Conservation (phyloP, 2,888 invertebrate species). For the Archaeoteleia sp. region DNA sequence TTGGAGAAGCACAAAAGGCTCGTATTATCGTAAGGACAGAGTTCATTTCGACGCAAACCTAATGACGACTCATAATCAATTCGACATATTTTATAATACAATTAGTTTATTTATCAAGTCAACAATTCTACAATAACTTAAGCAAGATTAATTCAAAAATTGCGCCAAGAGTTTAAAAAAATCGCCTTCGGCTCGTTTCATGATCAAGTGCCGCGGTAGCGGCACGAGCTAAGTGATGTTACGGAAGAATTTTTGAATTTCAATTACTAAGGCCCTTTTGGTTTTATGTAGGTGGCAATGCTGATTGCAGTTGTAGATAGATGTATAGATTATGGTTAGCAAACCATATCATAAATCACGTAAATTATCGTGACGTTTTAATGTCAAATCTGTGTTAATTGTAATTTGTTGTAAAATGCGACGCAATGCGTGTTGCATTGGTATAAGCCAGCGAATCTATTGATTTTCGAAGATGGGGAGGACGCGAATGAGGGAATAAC, state of each 20-base stretch:
- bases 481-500: conserved; percentile 54
- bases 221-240: too few species aligned
- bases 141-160: too few species aligned
- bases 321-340: not conserved
- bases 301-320: not conserved
- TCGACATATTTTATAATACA: conserved; percentile 18
- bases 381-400: conserved; percentile 10
- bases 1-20: conserved; percentile 57
- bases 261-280: not conserved
- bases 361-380: too few species aligned
- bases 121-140: not conserved
- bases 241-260: too few species aligned
- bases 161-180: too few species aligned
- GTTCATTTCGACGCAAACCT: conserved; percentile 22
- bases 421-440: conserved; percentile 21
- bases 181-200: too few species aligned
- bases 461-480: conserved; percentile 63
- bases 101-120: conserved; percentile 12
- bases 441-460: conserved; percentile 51
- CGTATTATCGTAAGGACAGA: conserved; percentile 21
- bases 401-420: conserved; percentile 18
- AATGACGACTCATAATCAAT: conserved; percentile 35
- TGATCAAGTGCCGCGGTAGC: too few species aligned
- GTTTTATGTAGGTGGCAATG: not conserved
- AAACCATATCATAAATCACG: too few species aligned